Evolutionary conservation across 2,113 vertebrate species (phyloP).

Genomic region (Rallus limicola): DNA sequence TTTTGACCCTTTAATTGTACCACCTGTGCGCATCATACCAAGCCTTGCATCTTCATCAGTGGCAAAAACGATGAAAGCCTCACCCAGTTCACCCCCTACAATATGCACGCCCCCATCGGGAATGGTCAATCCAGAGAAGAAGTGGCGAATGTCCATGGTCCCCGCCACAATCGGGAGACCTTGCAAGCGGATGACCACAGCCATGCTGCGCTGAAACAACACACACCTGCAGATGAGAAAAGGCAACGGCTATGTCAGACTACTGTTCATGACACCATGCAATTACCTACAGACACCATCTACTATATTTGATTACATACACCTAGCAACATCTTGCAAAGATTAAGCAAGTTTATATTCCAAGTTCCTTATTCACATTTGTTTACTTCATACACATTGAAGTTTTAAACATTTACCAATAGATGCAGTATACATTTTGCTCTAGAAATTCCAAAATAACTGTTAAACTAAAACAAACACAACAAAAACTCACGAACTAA

Average conservation of each 20-base stretch:
- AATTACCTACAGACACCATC: conserved; percentile 78
- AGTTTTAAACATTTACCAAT: conserved; percentile 57
- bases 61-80: conserved; percentile 99
- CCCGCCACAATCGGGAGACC: conserved; percentile 99
- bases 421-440: background rate
- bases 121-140: conserved; percentile 99
- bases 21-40: conserved; percentile 99
- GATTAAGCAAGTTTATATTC: conserved; percentile 4
- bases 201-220: conserved; percentile 98
- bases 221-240: conserved; percentile 99
- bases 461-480: conserved; percentile 32
- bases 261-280: conserved; percentile 76
- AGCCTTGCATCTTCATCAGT: conserved; percentile 99
- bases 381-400: conserved; percentile 43
- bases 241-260: conserved; percentile 95
- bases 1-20: conserved; percentile 97
- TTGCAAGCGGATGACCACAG: conserved; percentile 99
- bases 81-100: conserved; percentile 99
- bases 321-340: conserved; percentile 62
- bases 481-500: background rate
- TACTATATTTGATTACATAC: conserved; percentile 64
- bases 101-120: conserved; percentile 99
- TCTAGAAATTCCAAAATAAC: conserved; percentile 49
- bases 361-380: conserved; percentile 11
- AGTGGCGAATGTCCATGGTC: conserved; percentile 99